phyloP scores from a whole-genome alignment of 2,888 invertebrate species.

The Drosophila tripunctata region DNA sequence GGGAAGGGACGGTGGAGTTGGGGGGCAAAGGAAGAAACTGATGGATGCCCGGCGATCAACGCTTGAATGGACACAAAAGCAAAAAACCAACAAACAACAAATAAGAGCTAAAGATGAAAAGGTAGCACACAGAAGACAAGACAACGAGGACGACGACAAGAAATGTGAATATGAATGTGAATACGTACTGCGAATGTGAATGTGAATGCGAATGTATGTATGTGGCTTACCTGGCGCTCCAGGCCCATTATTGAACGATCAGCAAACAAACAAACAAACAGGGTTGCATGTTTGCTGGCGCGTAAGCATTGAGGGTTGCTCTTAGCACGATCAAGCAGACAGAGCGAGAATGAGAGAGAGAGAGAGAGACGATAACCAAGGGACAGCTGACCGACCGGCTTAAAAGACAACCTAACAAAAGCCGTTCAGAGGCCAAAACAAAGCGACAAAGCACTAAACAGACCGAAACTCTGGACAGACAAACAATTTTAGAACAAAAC shows the following conservation, averaged over 20 bases:
- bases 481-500: conserved; percentile 13
- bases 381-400: conserved; percentile 58
- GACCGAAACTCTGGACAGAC: conserved; percentile 3
- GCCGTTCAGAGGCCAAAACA: conserved; percentile 42
- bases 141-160: conserved; percentile 7
- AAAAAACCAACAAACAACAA: no score
- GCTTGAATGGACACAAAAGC: conserved; percentile 48
- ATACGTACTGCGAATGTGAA: conserved; percentile 20
- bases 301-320: conserved; percentile 48
- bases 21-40: conserved; percentile 33
- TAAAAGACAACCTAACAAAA: conserved; percentile 35
- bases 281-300: conserved; percentile 54
- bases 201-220: conserved; percentile 43
- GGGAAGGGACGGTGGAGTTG: not conserved
- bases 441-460: conserved; percentile 27
- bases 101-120: conserved; percentile 32
- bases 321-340: conserved; percentile 3
- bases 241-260: conserved; percentile 68
- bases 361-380: not conserved
- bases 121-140: conserved; percentile 33
- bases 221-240: conserved; percentile 75
- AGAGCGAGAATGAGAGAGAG: not conserved
- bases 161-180: conserved; percentile 25
- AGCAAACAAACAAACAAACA: conserved; percentile 40
- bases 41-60: conserved; percentile 40